Evolutionary conservation across 2,113 vertebrate genomes (phyloP), one percentile per base, ranked within the genome.

Genomic region (Etia nguti): DNA sequence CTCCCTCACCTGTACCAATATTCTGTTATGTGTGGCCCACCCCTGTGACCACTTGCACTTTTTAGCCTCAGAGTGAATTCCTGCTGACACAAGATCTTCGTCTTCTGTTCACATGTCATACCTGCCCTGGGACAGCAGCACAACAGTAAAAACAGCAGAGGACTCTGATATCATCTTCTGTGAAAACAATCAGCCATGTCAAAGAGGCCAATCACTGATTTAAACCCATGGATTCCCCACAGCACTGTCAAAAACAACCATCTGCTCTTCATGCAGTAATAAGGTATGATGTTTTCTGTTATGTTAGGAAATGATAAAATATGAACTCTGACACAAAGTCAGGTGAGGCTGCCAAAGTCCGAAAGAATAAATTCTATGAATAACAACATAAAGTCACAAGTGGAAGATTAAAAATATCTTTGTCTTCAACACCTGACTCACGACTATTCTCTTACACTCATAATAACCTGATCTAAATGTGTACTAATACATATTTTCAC

Each of bases 161-260:
- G 18, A 70, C 43, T 82, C 22, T 43, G 26, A 56, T 77, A 83
- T 87, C 31, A 16, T 20, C 52, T 50, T 22, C 68, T 81, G 56
- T 29, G 46, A 90, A 87, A 94, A 92, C 82, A 88, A 80, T 38
- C 84, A 84, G 83, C 2, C 0, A 6, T 48, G 86, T 89, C 79
- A 55, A 62, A 65, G 18, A 82, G 82, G 43, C 84, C 52, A 86
- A 80, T 90, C 15, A n/a, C 80, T 89, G 55, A 62, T 20, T 31
- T 56, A 77, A 59, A 52, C 34, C 79, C 22, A 55, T 34, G 48
- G 73, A 88, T 48, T 84, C 36, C 48, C 48, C 6, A 48, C 57
- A 56, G 55, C 10, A 2, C 80, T 86, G 81, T 90, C 87, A 90
- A 38, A 13, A 20, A 85, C 41, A 88, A 85, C 86, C 48, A 87